phyloP scores from a whole-genome alignment of 2,797 vertebrate genomes.

The Eutrigla gurnardus region DNA sequence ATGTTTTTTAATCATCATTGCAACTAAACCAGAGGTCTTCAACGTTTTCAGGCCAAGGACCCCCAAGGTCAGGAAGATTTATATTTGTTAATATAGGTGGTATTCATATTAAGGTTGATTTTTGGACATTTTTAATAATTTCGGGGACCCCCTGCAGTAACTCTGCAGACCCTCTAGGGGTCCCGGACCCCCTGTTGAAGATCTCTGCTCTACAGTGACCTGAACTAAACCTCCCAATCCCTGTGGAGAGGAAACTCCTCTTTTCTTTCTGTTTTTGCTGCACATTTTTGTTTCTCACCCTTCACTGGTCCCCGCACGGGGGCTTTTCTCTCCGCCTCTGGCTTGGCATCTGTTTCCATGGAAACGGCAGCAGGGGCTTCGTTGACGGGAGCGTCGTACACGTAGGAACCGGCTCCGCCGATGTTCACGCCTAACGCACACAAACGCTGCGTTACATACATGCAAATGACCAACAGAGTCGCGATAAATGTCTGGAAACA shows the following conservation, averaged over 20 bases:
- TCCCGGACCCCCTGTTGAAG: too few relatives aligned
- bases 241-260: neutral
- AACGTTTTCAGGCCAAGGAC: too few relatives aligned
- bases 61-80: too few relatives aligned
- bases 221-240: neutral
- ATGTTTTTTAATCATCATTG: too few relatives aligned
- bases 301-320: conserved; percentile 78
- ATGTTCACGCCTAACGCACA: conserved; percentile 81
- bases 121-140: too few relatives aligned
- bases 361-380: conserved; percentile 68
- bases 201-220: neutral
- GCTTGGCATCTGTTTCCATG: conserved; percentile 71
- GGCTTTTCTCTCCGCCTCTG: conserved; percentile 68
- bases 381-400: conserved; percentile 77
- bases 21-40: too few relatives aligned
- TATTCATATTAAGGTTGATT: too few relatives aligned
- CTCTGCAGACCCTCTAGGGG: too few relatives aligned
- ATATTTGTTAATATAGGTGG: too few relatives aligned
- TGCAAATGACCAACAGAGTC: neutral
- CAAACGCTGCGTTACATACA: neutral
- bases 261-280: conserved; percentile 44
- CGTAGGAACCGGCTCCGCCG: conserved; percentile 82
- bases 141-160: too few relatives aligned
- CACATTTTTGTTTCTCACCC: conserved; percentile 65
- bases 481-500: neutral